Evolutionary conservation across 2,113 vertebrate species (phyloP).

Genomic region (Corvus hawaiiensis): DNA sequence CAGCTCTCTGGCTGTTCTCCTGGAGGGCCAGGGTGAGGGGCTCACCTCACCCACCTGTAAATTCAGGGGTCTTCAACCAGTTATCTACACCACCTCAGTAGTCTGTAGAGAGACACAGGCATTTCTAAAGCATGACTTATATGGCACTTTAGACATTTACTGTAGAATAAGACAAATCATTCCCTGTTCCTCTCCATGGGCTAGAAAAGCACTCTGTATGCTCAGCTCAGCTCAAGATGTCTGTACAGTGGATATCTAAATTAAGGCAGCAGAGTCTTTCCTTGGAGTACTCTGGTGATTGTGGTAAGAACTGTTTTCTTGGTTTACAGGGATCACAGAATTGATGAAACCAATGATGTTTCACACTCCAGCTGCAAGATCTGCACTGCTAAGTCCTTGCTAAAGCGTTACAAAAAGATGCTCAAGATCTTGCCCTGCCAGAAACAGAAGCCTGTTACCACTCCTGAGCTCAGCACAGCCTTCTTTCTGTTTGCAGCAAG

Average conservation of each 20-base stretch:
- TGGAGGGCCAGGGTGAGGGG: neutral
- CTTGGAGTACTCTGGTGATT: neutral
- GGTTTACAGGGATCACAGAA: neutral
- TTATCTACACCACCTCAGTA: neutral
- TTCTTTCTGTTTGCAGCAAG: neutral
- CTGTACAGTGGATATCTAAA: neutral
- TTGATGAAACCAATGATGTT: neutral
- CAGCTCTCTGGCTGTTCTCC: fast-evolving
- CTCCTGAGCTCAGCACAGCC: neutral
- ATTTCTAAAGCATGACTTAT: neutral
- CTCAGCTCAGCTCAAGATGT: neutral
- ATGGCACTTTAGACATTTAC: neutral
- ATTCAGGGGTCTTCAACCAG: neutral
- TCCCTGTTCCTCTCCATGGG: slow-evolving; percentile 20
- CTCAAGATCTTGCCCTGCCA: neutral
- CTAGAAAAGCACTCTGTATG: neutral
- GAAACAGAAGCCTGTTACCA: neutral
- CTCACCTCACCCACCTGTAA: neutral
- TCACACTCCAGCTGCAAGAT: neutral
- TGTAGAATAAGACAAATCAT: slow-evolving; percentile 27
- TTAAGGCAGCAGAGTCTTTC: neutral
- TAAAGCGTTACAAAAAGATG: neutral
- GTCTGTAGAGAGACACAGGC: neutral
- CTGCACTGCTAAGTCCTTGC: neutral
- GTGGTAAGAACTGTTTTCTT: neutral